Conservation (phyloP, 2,113 vertebrate species). For the Acinonyx jubatus region DNA sequence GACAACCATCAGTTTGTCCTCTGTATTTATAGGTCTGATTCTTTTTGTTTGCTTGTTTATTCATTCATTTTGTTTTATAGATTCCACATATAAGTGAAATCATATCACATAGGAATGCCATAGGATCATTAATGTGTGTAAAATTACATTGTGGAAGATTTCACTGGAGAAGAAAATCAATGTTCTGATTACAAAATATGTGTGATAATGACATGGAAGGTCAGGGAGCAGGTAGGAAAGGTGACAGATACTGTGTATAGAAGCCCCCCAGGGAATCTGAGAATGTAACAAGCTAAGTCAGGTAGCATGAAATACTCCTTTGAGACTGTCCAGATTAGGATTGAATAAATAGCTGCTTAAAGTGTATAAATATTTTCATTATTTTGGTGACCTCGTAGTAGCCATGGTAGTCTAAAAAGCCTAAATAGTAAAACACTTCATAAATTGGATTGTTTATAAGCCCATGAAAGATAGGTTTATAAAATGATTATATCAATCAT, state of each 20-base stretch:
- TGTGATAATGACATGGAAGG: background rate
- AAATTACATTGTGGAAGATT: background rate
- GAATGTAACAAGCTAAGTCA: background rate
- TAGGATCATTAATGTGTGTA: background rate
- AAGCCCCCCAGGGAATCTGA: background rate
- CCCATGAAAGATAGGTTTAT: background rate
- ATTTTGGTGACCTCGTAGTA: background rate
- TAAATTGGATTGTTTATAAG: background rate
- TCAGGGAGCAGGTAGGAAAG: background rate
- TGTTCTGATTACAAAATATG: background rate
- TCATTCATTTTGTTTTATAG: background rate
- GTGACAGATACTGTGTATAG: background rate
- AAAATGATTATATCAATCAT: background rate
- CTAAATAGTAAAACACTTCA: background rate
- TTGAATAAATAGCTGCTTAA: background rate
- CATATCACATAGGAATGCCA: background rate
- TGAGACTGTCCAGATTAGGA: background rate
- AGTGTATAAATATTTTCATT: background rate
- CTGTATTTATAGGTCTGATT: background rate
- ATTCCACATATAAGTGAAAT: background rate
- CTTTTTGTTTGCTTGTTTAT: background rate
- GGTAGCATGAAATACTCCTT: background rate
- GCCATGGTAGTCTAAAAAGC: background rate
- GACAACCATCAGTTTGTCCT: background rate
- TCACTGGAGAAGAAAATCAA: background rate